Base-by-base conservation (phyloP, 2,113 vertebrate species). In the Passer montanus region DNA sequence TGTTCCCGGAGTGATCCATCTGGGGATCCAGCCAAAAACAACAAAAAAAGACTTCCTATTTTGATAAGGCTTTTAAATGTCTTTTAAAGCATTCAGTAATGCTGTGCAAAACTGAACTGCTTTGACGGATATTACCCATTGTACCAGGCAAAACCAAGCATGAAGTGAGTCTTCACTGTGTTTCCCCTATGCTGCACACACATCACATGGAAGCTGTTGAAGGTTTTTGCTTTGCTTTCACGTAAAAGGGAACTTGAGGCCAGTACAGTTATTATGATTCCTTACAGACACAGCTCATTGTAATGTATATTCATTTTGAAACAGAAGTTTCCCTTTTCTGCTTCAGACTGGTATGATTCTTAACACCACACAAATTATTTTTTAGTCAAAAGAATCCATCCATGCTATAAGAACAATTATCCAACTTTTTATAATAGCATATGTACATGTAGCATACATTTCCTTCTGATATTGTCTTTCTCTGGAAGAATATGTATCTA, bases 21-120 rank as follows among this genome's bases (percentile, higher is more conserved):
- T 96, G 88, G 86, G 85, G 93, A 96, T 35, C 62, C 73, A 92
- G 88, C 90, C 90, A 94, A 88, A 39, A 95, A 70, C 56, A 74
- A 35, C 44, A 84, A 80, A 30, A 89, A 91, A 87, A 73, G 30
- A 28, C 44, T 90, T 86, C 76, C 52, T 72, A 49, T 89, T 90
- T 91, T 78, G 75, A 87, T 87, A 84, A 84, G 27, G 59, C 23
- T 81, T 93, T 89, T 6, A 31, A 72, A 69, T 84, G 24, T 93
- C 39, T 81, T 84, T 74, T 81, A 84, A 79, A 87, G 43, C 39
- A 33, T 50, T 84, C 56, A n/a, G 80, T 49, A 81, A 43, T 24
- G 33, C 53, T 39, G 41, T 84, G 86, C 58, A 82, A 82, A 90
- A 58, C 44, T 78, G 85, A 85, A 74, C 68, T 64, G 66, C 64